Percentiles rank a stretch among this genome's conserved stretches.
phyloP scores from a whole-genome alignment of 2,113 vertebrate genomes.

The Siniperca knerii region DNA sequence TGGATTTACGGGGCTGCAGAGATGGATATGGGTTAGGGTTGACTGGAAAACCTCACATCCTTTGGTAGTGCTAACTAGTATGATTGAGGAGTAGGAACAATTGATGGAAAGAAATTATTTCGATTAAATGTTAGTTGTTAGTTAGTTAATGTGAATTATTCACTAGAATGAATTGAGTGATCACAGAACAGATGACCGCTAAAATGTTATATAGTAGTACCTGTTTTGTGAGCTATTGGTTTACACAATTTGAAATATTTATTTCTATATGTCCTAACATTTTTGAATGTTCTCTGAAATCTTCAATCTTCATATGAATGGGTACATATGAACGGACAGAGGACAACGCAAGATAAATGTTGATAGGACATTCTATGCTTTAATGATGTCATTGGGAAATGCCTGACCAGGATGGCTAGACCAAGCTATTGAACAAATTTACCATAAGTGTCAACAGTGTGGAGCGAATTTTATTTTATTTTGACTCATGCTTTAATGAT shows the following conservation, averaged over 20 bases:
- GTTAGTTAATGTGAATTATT: neutral
- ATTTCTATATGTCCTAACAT: neutral
- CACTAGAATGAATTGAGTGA: neutral
- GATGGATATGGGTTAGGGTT: constrained; percentile 38
- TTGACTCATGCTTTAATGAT: neutral
- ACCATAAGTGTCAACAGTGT: neutral
- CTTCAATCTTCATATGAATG: neutral
- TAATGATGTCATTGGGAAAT: neutral
- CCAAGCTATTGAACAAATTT: neutral
- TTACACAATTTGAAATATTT: neutral
- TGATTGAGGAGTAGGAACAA: constrained; percentile 1
- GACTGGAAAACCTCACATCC: constrained; percentile 24
- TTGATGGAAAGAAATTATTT: neutral
- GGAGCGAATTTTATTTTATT: neutral
- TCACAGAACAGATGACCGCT: neutral
- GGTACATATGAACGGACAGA: neutral
- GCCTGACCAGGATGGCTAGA: neutral
- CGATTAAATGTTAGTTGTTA: neutral
- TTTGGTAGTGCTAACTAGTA: neutral
- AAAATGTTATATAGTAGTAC: neutral
- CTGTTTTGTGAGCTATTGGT: neutral
- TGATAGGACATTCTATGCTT: neutral
- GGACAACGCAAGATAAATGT: neutral
- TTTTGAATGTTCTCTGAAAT: neutral
- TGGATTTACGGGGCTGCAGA: constrained; percentile 51